These are phyloP conservation scores for Rhizoglyphus robini DNA, from an alignment of 1,140 invertebrate genomes.

Conservation along the genomic window DNA sequence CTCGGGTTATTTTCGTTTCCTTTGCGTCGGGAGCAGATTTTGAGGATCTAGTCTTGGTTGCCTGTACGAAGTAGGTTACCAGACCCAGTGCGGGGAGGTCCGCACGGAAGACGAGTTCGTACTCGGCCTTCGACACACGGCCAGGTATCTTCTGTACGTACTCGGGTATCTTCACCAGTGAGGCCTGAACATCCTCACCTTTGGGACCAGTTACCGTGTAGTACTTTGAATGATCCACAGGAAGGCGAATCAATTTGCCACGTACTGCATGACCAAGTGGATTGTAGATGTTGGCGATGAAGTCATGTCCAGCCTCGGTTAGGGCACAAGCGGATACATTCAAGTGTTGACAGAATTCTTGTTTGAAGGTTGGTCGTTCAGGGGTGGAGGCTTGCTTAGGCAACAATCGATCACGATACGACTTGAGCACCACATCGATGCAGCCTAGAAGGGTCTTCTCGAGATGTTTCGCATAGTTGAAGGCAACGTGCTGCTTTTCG, in stretches of 20 bases:
- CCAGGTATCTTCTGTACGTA: slow-evolving; percentile 32
- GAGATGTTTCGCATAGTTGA: slow-evolving; percentile 75
- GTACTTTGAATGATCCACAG: slow-evolving; percentile 39
- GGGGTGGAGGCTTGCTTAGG: slow-evolving; percentile 32
- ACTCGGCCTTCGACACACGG: slow-evolving; percentile 29
- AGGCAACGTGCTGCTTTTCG: slow-evolving; percentile 71
- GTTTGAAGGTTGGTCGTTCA: slow-evolving; percentile 26
- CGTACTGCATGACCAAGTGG: slow-evolving; percentile 50
- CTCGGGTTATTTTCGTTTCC: slow-evolving; percentile 5
- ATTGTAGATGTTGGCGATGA: slow-evolving; percentile 63
- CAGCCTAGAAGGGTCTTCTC: slow-evolving; percentile 31
- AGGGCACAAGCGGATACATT: slow-evolving; percentile 43
- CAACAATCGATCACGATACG: slow-evolving; percentile 37
- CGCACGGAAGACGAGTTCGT: slow-evolving; percentile 35
- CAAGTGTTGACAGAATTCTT: slow-evolving; percentile 42
- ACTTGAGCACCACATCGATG: background rate
- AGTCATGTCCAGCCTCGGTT: slow-evolving; percentile 46
- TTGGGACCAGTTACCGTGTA: slow-evolving; percentile 49
- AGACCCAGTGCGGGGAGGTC: slow-evolving; percentile 37
- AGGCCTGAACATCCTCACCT: slow-evolving; percentile 34
- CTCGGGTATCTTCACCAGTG: slow-evolving; percentile 29
- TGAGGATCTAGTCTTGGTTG: slow-evolving; percentile 16
- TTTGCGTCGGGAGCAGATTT: background rate
- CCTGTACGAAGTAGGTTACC: slow-evolving; percentile 30
- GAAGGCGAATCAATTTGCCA: slow-evolving; percentile 49